Evolutionary conservation across 1,140 invertebrate genomes (phyloP).

Genomic region (Hormaphis cornu): DNA sequence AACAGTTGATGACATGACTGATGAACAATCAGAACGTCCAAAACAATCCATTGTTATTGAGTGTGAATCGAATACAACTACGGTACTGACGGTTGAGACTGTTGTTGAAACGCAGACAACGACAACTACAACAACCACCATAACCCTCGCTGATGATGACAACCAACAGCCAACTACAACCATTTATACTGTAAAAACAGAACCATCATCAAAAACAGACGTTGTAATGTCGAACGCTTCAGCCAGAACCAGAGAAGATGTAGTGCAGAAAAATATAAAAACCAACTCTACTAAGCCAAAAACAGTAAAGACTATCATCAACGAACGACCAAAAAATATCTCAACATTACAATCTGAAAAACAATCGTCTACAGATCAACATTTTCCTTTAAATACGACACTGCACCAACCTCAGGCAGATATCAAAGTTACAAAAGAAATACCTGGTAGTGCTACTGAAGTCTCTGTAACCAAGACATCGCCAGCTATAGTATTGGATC

Average conservation of each 20-base stretch:
- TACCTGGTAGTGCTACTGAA: too few relatives aligned
- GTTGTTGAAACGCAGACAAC: not conserved
- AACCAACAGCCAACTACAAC: not conserved
- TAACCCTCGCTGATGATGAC: not conserved
- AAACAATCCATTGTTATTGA: not conserved
- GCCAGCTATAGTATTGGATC: too few relatives aligned
- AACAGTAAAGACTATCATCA: not conserved
- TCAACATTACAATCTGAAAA: not conserved
- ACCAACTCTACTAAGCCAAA: too few relatives aligned
- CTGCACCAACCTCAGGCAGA: not conserved
- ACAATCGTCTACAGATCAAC: too few relatives aligned
- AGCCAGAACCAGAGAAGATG: not conserved
- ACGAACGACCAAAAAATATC: not conserved
- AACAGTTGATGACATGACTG: too few relatives aligned
- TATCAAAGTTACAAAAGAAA: not conserved
- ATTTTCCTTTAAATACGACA: too few relatives aligned
- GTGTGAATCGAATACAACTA: not conserved
- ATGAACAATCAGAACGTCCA: too few relatives aligned
- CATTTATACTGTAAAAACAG: not conserved
- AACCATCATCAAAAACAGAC: not conserved
- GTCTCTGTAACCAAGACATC: not conserved
- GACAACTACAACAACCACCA: not conserved
- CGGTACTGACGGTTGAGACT: not conserved
- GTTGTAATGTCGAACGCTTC: not conserved
- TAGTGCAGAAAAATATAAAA: not conserved